A percentile compares a stretch with the other conserved stretches of the same genome.
These are phyloP conservation scores for Tenualosa thibaudeaui DNA, from an alignment of 2,797 vertebrate species.

Conservation along the genomic window DNA sequence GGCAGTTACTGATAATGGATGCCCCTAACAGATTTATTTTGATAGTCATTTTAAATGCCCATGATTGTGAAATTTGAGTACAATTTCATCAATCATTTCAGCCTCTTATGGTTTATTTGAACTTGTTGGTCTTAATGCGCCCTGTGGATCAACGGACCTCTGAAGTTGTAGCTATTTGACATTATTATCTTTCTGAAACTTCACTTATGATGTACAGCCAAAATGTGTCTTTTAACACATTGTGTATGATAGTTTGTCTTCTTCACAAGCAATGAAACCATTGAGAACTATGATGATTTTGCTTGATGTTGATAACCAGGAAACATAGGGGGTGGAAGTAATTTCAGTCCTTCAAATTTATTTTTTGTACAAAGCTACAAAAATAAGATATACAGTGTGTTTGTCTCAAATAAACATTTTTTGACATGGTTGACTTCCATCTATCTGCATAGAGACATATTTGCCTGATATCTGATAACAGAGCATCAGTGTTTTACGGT, in stretches of 20 bases:
- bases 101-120: not conserved
- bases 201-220: conserved; percentile 4
- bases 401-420: conserved; percentile 18
- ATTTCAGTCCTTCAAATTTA: not conserved
- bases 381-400: not conserved
- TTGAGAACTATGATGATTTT: not conserved
- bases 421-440: not conserved
- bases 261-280: not conserved
- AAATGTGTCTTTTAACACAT: not conserved
- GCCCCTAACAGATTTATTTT: not conserved
- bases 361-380: conserved; percentile 4
- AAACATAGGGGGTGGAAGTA: not conserved
- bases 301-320: not conserved
- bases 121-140: not conserved
- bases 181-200: not conserved
- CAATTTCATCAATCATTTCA: not conserved
- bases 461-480: no score
- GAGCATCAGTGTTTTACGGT: no score
- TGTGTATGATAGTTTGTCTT: not conserved
- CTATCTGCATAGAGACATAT: not conserved
- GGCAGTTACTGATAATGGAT: not conserved
- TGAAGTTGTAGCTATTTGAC: not conserved
- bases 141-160: not conserved
- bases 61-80: not conserved
- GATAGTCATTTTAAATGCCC: no score